Base-by-base conservation (phyloP, 1,140 invertebrate species). In the Lethrus apterus region DNA sequence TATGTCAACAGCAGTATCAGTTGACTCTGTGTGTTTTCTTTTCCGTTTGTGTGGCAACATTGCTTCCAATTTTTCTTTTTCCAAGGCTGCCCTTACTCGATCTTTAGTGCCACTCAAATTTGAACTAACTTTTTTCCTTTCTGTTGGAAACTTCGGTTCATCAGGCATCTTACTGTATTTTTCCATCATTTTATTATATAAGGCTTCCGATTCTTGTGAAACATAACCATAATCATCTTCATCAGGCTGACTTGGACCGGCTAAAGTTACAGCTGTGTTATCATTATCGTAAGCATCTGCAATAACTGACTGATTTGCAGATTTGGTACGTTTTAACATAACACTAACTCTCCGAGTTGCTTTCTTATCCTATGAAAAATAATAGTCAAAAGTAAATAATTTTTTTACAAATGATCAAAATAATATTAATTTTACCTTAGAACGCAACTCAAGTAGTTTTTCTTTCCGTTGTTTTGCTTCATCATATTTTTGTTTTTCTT, bases 211-310 rank as follows among this genome's bases (percentile, higher is more conserved):
- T 63, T 83, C 83, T 55, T 83, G 82, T 0, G 88, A 91, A 10
- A 84, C 84, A 62, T 90, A 93, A 3, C 89, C 84, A 64, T 92
- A 93, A 62, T 93, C 89, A 73, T 93, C 89, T 64, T 89, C 86
- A 59, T 91, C 88, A 0, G 84, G 84, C 57, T 89, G 86, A n/a
- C 76, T 75, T 3, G 78, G 78, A 13, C 80, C 80, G 56, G 77
- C 75, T 20, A 80, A 68, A 0, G 84, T 87, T 20, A 87, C 75
- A 30, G 81, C 80, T 38, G 86, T 88, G 54, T 86, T 80, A 20
- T 81, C 75, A 62, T 76, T 76, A 60, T 89, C 83, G 42, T 86
- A 70, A 9, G 86, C 86, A 76, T 91, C 88, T 40, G 80, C 80
- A 44, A 92, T 67, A 2, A 86, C 87, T 4, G 87, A 82, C 64